These are phyloP conservation scores for Oreochromis aureus DNA, from an alignment of 2,113 vertebrate species.

Conservation along the genomic window DNA sequence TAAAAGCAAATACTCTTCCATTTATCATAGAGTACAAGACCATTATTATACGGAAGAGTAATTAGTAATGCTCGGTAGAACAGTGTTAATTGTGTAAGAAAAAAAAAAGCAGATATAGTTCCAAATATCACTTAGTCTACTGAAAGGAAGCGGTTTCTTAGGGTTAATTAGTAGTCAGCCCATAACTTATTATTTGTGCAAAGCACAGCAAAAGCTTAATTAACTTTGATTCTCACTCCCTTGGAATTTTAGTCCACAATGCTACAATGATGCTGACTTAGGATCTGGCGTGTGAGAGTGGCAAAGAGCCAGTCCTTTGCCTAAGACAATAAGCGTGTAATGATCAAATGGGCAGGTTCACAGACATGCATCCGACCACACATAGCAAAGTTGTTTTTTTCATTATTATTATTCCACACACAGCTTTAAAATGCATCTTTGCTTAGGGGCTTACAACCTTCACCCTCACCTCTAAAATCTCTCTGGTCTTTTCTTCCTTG, in stretches of 20 bases:
- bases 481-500: not conserved
- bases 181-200: constrained; percentile 68
- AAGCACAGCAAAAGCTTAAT: constrained; percentile 72
- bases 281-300: not conserved
- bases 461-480: not conserved
- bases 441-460: not conserved
- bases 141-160: constrained; percentile 58
- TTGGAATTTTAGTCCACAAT: constrained; percentile 45
- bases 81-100: constrained; percentile 49
- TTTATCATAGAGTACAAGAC: constrained; percentile 20
- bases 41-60: constrained; percentile 36
- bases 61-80: constrained; percentile 45
- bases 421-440: not conserved
- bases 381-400: not conserved
- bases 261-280: constrained; percentile 51
- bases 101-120: constrained; percentile 9
- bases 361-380: not conserved
- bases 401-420: not conserved
- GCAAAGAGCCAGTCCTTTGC: constrained; percentile 25
- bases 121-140: constrained; percentile 66
- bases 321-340: constrained; percentile 6
- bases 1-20: not conserved
- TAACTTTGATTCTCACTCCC: constrained; percentile 62
- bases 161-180: constrained; percentile 72
- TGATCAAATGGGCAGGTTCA: constrained; percentile 11